phyloP scores from a whole-genome alignment of 2,797 vertebrate species.

The Heliangelus exortis region DNA sequence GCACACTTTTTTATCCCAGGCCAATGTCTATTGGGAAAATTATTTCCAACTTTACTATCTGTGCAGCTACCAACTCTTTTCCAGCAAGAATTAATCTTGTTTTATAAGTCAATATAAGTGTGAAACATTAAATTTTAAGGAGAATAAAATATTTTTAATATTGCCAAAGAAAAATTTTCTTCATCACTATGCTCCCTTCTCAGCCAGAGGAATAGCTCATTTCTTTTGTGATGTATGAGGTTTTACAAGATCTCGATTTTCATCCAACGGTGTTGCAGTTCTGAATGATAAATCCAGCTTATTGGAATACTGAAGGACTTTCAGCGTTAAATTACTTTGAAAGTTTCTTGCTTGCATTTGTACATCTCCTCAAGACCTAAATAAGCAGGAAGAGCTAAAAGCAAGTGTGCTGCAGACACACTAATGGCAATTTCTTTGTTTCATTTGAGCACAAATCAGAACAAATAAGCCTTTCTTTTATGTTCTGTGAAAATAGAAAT shows the following conservation, averaged over 20 bases:
- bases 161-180: background rate
- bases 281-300: conserved; percentile 27
- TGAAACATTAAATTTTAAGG: conserved; percentile 13
- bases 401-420: background rate
- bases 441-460: background rate
- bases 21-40: background rate
- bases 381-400: background rate
- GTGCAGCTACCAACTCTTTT: background rate
- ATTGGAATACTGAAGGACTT: background rate
- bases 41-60: background rate
- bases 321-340: background rate
- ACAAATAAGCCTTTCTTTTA: background rate
- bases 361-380: background rate
- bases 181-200: background rate
- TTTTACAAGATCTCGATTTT: conserved; percentile 23
- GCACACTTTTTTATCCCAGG: background rate
- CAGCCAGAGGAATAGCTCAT: background rate
- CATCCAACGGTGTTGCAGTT: background rate
- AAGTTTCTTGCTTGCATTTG: background rate
- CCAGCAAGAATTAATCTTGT: background rate
- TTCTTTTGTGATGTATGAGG: background rate
- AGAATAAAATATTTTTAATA: background rate
- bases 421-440: background rate
- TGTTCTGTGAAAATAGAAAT: background rate
- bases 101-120: background rate